These are phyloP conservation scores for Scolopax rusticola DNA, from an alignment of 2,797 vertebrate species.

Conservation along the genomic window DNA sequence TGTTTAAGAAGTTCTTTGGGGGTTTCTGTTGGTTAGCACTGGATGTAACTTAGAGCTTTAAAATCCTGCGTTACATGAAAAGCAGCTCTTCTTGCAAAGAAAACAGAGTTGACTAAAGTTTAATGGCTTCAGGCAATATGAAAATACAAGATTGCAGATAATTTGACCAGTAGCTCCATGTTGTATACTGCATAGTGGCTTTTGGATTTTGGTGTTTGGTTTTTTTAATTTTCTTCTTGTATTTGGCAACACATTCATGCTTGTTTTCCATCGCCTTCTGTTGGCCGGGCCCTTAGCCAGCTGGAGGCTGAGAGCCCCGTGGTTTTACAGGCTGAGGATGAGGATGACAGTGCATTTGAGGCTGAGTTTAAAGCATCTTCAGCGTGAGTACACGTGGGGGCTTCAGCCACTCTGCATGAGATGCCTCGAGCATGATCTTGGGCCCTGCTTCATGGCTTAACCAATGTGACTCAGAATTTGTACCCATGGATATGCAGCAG, in stretches of 20 bases:
- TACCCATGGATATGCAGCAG: background rate
- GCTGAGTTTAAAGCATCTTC: slow-evolving; percentile 47
- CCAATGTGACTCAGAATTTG: background rate
- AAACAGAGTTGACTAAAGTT: background rate
- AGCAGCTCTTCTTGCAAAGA: background rate
- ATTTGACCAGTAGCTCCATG: background rate
- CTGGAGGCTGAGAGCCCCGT: background rate
- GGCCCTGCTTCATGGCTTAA: background rate
- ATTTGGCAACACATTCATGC: background rate
- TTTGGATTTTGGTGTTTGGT: no score
- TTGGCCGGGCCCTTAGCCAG: background rate
- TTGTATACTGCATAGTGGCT: background rate
- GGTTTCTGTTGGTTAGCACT: background rate
- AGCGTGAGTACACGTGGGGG: slow-evolving; percentile 40
- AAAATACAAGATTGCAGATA: background rate
- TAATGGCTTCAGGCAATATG: background rate
- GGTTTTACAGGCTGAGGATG: background rate
- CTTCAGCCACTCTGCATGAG: background rate
- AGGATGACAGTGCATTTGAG: slow-evolving; percentile 38
- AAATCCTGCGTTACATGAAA: background rate
- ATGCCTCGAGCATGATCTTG: background rate
- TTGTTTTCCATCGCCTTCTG: background rate
- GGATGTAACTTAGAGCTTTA: background rate
- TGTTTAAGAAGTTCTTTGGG: background rate
- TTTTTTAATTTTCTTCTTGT: background rate